Evolutionary conservation across 2,797 vertebrate species (phyloP), one percentile per base, ranked within the genome.

Genomic region (Poliocrania exsul): DNA sequence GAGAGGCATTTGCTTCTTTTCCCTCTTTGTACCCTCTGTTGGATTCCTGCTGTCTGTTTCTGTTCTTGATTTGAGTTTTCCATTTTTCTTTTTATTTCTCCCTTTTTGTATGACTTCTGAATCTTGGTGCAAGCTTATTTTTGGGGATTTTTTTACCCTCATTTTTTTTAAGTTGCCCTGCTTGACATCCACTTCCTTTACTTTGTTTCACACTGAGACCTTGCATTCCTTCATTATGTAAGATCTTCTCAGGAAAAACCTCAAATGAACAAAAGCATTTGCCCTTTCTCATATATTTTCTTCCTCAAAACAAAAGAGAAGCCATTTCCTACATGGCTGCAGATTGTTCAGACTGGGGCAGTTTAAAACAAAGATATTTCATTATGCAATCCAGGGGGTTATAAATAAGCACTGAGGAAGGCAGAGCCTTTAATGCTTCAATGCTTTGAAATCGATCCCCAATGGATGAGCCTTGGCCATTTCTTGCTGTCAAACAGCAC

Each of bases 31-130:
- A 42, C 66, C 64, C 77, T 78, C 79, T 95, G 81, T 88, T 86
- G 73, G 72, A 83, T 92, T 75, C 62, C 75, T 85, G 37, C 80
- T 96, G 56, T 86, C 93, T 71, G 26, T 92, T 97, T 95, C 93
- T 77, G 47, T 92, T 90, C 88, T 95, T 97, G 86, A 42, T 88
- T 90, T 88, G 62, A 84, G 35, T 92, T 94, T 95, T 80, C 46
- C 37, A 92, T 94, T 94, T 92, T 86, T 35, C 37, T 79, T 92
- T 84, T 93, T 60, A 81, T 87, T 88, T 69, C 28, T 81, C 6
- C 35, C 33, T 87, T 95, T 88, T 87, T 92, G 64, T 93, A 42
- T 67, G 82, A 77, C 53, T 75, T 84, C 85, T 74, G 70, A 71
- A 47, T 95, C 90, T 90, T 66, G 40, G 33, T 86, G 66, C 80